Base-by-base conservation (phyloP, 2,888 invertebrate species). In the Liopterus haemorrhoidalis region DNA sequence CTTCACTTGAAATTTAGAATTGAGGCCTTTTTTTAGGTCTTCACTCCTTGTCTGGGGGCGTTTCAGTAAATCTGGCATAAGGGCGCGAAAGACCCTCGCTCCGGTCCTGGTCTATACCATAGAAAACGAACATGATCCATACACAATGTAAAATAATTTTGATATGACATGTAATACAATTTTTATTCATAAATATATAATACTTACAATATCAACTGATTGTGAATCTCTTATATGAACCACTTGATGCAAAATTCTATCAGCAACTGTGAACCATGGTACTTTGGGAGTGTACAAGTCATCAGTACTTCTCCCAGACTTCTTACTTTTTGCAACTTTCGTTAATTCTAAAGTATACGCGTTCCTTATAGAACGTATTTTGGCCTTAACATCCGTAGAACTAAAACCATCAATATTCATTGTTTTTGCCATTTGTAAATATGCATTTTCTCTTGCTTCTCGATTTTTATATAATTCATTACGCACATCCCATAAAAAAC, bases 171-270 rank as follows among this genome's bases (percentile, higher is more conserved):
- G n/a, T 48, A 51, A 53, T 51, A 56, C 38, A 33, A 53, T 51
- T 54, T 51, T 51, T 51, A 51, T 53, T 51, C 53, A 52, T 53
- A 52, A 53, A 51, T 50, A 51, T 54, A 44, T n/a, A 56, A 54
- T 39, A 54, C 52, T 57, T 57, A 57, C 56, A 50, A 58, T 55
- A 53, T 53, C 55, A 51, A 53, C 51, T 50, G 40, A 32, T 46
- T 38, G 4, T 53, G 53, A 22, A 64, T 64, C 2, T 59, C 59
- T 4, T 48, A 43, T 8, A 39, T 60, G 59, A 12, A 66, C 27
- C 30, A 65, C 59, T 9, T 65, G 64, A 6, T 57, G 55, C 14
- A 68, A 52, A 49, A 67, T 67, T 12, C 62, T 59, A 49, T 68
- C 61, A 59, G 69, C 63, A 20, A 57, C 57, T 2, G 52, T 15